phyloP scores from a whole-genome alignment of 2,797 vertebrate species.

The Spondyliosoma cantharus region DNA sequence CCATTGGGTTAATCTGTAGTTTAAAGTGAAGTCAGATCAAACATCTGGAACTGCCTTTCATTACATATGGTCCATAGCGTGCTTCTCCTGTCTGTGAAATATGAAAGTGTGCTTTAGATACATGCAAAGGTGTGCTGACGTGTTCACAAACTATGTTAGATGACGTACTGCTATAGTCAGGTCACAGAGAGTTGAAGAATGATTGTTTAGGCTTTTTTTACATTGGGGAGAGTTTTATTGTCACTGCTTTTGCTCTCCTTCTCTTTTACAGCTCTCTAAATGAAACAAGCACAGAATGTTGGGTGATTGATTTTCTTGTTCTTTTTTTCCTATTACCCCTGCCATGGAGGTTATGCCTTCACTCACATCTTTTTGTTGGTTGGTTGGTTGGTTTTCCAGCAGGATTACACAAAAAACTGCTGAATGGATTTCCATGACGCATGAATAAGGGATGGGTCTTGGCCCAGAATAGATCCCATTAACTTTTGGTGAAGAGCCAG shows the following conservation, averaged over 20 bases:
- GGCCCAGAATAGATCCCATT: no score
- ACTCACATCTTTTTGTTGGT: no score
- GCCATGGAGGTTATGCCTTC: no score
- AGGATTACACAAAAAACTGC: no score
- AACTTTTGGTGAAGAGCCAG: no score
- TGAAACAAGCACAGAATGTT: neutral
- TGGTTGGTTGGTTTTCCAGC: no score
- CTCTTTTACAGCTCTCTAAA: neutral
- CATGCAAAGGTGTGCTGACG: slow-evolving; percentile 25
- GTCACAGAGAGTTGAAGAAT: slow-evolving; percentile 17
- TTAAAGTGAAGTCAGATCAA: slow-evolving; percentile 39
- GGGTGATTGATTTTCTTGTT: neutral
- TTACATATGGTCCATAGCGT: slow-evolving; percentile 44
- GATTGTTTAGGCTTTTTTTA: slow-evolving; percentile 13
- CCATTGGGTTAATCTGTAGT: slow-evolving; percentile 24
- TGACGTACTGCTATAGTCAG: neutral
- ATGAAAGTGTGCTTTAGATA: slow-evolving; percentile 26
- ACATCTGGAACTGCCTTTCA: slow-evolving; percentile 60
- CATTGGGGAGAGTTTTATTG: neutral
- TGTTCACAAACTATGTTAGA: slow-evolving; percentile 27
- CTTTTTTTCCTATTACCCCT: neutral
- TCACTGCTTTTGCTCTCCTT: neutral
- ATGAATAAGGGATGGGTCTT: no score
- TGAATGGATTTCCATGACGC: no score
- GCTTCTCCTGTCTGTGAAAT: slow-evolving; percentile 36